Evolutionary conservation across 1,140 invertebrate species (phyloP), one percentile per base, ranked within the genome.

Genomic region (Himalopsyche phryganea): DNA sequence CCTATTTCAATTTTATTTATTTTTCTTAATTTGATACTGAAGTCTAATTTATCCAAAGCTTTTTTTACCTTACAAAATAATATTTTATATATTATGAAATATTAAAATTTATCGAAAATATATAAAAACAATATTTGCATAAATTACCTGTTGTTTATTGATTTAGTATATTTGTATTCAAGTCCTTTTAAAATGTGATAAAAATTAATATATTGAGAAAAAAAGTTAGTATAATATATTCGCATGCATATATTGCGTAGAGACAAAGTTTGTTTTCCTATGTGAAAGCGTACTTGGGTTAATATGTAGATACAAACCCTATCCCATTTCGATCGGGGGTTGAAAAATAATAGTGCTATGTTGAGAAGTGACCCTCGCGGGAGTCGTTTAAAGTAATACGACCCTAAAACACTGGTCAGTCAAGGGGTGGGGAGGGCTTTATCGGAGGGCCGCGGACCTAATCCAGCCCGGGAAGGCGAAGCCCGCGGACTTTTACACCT

Each of bases 341-440:
- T 67, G 71, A 70, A 69, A 73, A 74, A 75, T 73, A 75, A 73
- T 73, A 71, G 71, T 65, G 46, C 68, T 63, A 69, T 71, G 71
- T 65, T 72, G 69, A 71, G 65, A 58, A 65, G 65, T 70, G 60
- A 65, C 60, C 53, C 73, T 68, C 67, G n/a, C 28, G 71, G 69
- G 73, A 69, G 66, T 65, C 71, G 68, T 75, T 72, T 61, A 54
- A 65, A 58, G 61, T 61, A 65, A 66, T 65, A 61, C 59, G 63
- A 51, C 63, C 59, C 63, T 65, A 65, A 65, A 65, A 65, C 63
- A 65, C 59, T 59, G 63, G 63, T 65, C 63, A 65, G 47, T 28
- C 47, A 38, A 10, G 42, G 53, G 14, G 45, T 11, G 50, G 47
- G 23, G 56, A 49, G 42, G 47, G 45, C 23, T 28, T 28, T 28